Evolutionary conservation across 1,140 invertebrate species (phyloP).

Genomic region (Scaptodrosophila lebanonensis): DNA sequence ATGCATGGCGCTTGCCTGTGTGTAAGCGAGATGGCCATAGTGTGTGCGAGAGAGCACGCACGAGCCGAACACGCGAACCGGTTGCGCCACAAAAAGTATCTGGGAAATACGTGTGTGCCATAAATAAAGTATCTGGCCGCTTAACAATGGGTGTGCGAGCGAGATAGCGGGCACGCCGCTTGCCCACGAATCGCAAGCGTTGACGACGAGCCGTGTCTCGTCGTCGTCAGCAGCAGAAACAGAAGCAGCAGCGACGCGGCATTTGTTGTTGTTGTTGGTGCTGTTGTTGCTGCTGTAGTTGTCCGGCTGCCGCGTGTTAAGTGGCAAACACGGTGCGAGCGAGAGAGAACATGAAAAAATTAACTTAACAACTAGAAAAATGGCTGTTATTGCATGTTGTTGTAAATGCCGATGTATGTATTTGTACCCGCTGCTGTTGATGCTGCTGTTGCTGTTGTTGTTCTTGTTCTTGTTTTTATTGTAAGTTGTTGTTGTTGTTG

Average conservation of each 20-base stretch:
- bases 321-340: conserved; percentile 35
- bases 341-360: conserved; percentile 77
- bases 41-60: conserved; percentile 46
- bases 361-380: conserved; percentile 78
- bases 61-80: neutral
- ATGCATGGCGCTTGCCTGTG: conserved; percentile 22
- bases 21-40: conserved; percentile 29
- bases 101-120: too few relatives aligned
- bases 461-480: conserved; percentile 34
- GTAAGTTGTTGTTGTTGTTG: conserved; percentile 30
- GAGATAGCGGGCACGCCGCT: conserved; percentile 16
- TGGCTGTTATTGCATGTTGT: conserved; percentile 77
- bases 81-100: too few relatives aligned
- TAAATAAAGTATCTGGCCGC: too few relatives aligned
- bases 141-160: too few relatives aligned
- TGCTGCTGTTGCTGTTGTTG: conserved; percentile 29
- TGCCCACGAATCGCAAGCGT: conserved; percentile 9
- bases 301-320: conserved; percentile 23
- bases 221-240: too few relatives aligned
- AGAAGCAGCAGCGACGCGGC: neutral
- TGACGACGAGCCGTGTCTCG: neutral
- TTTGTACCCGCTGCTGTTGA: conserved; percentile 62
- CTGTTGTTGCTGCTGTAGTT: conserved; percentile 1
- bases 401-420: conserved; percentile 75
- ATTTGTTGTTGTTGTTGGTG: neutral